These are phyloP conservation scores for Pachypeltis micranthus DNA, from an alignment of 1,140 invertebrate genomes.

Conservation along the genomic window DNA sequence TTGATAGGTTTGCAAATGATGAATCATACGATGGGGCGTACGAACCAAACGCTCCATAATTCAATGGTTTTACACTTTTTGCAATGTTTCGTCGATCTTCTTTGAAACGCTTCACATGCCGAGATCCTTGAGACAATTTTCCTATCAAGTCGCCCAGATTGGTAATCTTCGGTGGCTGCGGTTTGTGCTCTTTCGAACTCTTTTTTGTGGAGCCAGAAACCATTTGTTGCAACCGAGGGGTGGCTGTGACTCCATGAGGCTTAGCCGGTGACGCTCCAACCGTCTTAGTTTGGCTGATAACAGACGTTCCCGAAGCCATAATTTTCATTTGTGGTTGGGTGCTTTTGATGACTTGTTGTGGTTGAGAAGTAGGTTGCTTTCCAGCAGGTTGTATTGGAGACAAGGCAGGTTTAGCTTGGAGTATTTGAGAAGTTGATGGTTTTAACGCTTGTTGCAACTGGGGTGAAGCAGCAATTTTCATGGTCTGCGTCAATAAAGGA, in stretches of 20 bases:
- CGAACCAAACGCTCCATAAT: conserved; percentile 89
- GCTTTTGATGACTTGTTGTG: too few relatives aligned
- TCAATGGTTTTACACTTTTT: conserved; percentile 63
- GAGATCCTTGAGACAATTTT: not conserved
- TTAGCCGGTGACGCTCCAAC: too few relatives aligned
- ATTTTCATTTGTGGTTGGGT: too few relatives aligned
- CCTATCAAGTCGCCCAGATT: not conserved
- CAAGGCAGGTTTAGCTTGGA: too few relatives aligned
- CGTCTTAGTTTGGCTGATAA: too few relatives aligned
- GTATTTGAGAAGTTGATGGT: too few relatives aligned
- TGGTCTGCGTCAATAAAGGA: too few relatives aligned
- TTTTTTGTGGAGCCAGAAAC: not conserved
- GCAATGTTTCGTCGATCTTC: not conserved
- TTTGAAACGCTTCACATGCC: not conserved
- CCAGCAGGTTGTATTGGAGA: too few relatives aligned
- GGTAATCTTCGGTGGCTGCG: not conserved
- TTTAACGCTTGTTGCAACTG: too few relatives aligned
- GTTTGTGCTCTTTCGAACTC: not conserved
- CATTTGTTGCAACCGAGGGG: not conserved
- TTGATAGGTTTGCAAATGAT: conserved; percentile 83
- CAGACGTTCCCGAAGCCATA: too few relatives aligned
- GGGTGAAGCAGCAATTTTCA: too few relatives aligned
- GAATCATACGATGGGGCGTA: conserved; percentile 93
- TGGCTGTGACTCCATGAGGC: not conserved
- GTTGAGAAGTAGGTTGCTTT: too few relatives aligned